These are phyloP conservation scores for Ceyx margarethae DNA, from an alignment of 2,113 vertebrate species.

Conservation along the genomic window DNA sequence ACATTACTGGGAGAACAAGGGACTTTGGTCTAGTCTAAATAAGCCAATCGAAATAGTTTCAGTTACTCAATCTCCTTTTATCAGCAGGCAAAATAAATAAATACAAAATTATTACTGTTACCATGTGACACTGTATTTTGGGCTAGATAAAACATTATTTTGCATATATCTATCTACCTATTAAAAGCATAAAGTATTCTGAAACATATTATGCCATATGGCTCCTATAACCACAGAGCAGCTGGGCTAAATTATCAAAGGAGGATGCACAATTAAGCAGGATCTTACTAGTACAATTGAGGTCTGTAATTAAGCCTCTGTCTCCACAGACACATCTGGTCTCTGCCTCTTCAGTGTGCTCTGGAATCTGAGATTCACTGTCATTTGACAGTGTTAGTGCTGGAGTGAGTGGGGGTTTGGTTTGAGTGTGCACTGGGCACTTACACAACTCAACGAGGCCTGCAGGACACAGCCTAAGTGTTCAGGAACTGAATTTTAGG, in stretches of 20 bases:
- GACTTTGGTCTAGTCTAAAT: background rate
- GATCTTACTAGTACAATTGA: background rate
- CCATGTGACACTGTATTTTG: background rate
- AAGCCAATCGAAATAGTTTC: background rate
- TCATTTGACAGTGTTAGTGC: background rate
- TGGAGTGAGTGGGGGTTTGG: accelerated
- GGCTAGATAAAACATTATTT: background rate
- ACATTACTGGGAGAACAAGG: background rate
- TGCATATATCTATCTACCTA: background rate
- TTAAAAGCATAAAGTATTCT: slow-evolving; percentile 9
- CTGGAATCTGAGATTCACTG: slow-evolving; percentile 16
- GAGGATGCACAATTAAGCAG: slow-evolving; percentile 44
- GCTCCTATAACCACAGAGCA: background rate
- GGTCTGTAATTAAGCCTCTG: slow-evolving; percentile 45
- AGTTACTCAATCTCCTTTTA: background rate
- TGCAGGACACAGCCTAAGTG: background rate
- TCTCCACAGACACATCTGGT: slow-evolving; percentile 40
- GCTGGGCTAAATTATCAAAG: slow-evolving; percentile 46
- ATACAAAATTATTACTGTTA: background rate
- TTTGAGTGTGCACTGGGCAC: background rate
- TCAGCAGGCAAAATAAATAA: background rate
- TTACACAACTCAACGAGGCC: background rate
- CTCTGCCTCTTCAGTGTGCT: background rate
- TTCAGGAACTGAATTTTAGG: background rate
- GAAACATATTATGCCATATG: background rate